phyloP scores from a whole-genome alignment of 2,888 invertebrate genomes.

The Phrixothrix hirtus region DNA sequence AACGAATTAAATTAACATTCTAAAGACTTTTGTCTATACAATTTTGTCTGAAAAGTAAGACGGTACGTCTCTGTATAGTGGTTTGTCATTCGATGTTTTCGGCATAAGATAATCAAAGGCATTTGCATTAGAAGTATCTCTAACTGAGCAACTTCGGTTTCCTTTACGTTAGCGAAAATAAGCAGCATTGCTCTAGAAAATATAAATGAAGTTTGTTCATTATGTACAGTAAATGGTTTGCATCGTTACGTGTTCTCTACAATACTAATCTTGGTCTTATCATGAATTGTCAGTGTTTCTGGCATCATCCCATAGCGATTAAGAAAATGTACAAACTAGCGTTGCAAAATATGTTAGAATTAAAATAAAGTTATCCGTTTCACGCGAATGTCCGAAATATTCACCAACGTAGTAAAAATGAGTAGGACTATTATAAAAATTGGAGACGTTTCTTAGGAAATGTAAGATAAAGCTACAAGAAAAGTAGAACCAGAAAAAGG shows the following conservation, averaged over 20 bases:
- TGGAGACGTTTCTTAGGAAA: conserved; percentile 17
- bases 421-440: no score
- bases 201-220: conserved; percentile 53
- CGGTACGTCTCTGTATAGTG: conserved; percentile 18
- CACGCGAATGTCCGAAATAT: no score
- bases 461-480: conserved; percentile 9
- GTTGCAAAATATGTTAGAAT: not conserved
- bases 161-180: conserved; percentile 44
- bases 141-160: conserved; percentile 44
- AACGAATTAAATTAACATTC: no score
- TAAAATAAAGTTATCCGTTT: no score
- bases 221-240: conserved; percentile 47
- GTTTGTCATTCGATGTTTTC: conserved; percentile 23
- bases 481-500: conserved; percentile 17
- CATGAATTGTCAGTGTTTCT: conserved; percentile 20
- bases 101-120: conserved; percentile 44
- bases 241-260: conserved; percentile 41
- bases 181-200: conserved; percentile 45
- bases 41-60: no score
- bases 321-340: not conserved
- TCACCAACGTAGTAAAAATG: no score
- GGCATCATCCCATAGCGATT: conserved; percentile 4
- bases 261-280: conserved; percentile 21
- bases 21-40: not conserved
- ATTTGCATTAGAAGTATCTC: conserved; percentile 54